A percentile compares a stretch with the other conserved stretches of the same genome.
Evolutionary conservation across 1,140 invertebrate species (phyloP).

Genomic region (Schlechtendalia chinensis): DNA sequence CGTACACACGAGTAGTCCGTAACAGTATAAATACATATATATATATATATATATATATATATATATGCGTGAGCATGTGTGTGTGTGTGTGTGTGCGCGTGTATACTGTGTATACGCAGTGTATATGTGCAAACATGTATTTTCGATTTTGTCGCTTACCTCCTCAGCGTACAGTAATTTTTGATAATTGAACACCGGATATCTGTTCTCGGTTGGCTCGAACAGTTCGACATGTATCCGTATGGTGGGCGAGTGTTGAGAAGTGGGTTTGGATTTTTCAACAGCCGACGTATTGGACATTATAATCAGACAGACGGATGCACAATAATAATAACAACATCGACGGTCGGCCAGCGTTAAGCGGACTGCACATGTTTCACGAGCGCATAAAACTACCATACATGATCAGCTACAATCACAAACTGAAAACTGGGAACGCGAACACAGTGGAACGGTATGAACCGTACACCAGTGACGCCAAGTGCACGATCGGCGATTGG

Average conservation of each 20-base stretch:
- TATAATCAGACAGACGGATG: constrained; percentile 30
- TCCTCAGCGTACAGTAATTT: constrained; percentile 41
- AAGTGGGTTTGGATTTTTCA: constrained; percentile 44
- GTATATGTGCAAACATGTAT: background rate
- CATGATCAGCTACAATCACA: constrained; percentile 48
- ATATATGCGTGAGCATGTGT: background rate
- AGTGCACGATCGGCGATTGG: background rate
- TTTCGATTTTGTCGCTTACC: constrained; percentile 28
- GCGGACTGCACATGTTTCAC: constrained; percentile 37
- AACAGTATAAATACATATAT: too few species aligned
- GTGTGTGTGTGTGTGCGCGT: background rate
- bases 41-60: too few species aligned
- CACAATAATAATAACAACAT: constrained; percentile 43
- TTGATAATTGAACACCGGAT: constrained; percentile 49
- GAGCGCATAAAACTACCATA: background rate
- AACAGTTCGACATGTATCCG: constrained; percentile 30
- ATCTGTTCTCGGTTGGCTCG: constrained; percentile 48
- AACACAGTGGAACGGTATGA: constrained; percentile 7
- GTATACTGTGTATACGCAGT: background rate
- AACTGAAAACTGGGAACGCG: constrained; percentile 10
- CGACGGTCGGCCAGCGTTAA: constrained; percentile 31
- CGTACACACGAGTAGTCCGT: too few species aligned
- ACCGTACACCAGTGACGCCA: constrained; percentile 39
- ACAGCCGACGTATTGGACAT: constrained; percentile 30
- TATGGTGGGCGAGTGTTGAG: constrained; percentile 35